Conservation (phyloP, 2,797 vertebrate genomes). For the Typhlichthys eigenmanni region DNA sequence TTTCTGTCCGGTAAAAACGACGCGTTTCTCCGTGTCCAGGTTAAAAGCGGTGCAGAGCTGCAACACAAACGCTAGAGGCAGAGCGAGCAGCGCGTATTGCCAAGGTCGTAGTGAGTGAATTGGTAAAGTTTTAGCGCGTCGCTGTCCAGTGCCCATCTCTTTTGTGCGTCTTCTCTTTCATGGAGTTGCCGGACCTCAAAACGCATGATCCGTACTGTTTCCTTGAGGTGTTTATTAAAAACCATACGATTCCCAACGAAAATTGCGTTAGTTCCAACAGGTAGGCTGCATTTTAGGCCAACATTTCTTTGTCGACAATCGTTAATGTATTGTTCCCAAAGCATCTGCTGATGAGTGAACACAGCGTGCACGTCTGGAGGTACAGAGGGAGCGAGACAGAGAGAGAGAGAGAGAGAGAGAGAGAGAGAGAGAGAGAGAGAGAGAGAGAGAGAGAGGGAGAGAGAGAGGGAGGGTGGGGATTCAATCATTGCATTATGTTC, state of each 20-base stretch:
- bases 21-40: constrained; percentile 75
- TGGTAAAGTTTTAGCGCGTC: constrained; percentile 43
- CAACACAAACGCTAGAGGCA: constrained; percentile 36
- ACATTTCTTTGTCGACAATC: no score
- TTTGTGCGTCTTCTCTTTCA: constrained; percentile 59
- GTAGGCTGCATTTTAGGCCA: neutral
- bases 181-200: constrained; percentile 50
- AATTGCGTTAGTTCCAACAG: neutral
- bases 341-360: constrained; percentile 22
- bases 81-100: constrained; percentile 5
- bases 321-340: constrained; percentile 3
- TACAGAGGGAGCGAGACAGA: constrained; percentile 5
- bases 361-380: constrained; percentile 9
- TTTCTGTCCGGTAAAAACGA: constrained; percentile 72
- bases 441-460: no score
- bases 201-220: constrained; percentile 63
- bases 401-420: constrained; percentile 4
- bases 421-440: neutral
- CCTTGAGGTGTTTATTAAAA: constrained; percentile 3
- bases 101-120: constrained; percentile 1
- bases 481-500: constrained; percentile 20
- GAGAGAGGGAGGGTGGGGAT: neutral
- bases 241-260: constrained; percentile 22
- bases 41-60: constrained; percentile 76
- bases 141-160: constrained; percentile 59